phyloP scores from a whole-genome alignment of 2,888 invertebrate genomes.

The Dexiosoma caninum region DNA sequence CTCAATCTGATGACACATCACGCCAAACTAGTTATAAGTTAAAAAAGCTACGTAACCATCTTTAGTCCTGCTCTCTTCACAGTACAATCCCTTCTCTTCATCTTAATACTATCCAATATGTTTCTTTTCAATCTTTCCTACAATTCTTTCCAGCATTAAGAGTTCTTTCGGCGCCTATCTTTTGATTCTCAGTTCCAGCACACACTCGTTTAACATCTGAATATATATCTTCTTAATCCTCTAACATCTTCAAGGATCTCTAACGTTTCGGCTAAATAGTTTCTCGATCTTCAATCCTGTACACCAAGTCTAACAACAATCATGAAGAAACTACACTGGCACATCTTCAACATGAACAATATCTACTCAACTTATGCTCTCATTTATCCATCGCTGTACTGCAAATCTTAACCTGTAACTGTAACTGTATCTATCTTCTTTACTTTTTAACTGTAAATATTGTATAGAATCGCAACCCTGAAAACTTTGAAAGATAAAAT shows the following conservation, averaged over 20 bases:
- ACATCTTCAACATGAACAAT: conserved; percentile 54
- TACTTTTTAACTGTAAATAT: conserved; percentile 57
- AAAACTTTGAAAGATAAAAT: conserved; percentile 50
- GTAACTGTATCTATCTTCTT: conserved; percentile 24
- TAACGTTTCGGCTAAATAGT: background rate
- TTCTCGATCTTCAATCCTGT: conserved; percentile 31
- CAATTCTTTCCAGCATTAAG: conserved; percentile 11
- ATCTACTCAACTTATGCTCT: background rate
- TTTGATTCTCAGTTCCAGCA: conserved; percentile 12
- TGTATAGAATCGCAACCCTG: conserved; percentile 55
- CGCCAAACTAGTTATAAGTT: conserved; percentile 59
- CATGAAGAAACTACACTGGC: conserved; percentile 63
- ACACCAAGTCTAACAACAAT: conserved; percentile 67
- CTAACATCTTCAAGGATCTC: conserved; percentile 22
- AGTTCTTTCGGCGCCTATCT: background rate
- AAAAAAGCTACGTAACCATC: background rate
- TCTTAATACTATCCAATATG: background rate
- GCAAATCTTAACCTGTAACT: background rate
- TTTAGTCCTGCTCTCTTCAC: conserved; percentile 3
- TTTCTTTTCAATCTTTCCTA: background rate
- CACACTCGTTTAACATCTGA: conserved; percentile 18
- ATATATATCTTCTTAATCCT: background rate
- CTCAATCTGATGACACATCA: conserved; percentile 51
- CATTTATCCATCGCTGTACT: background rate
- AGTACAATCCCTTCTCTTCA: background rate